phyloP scores from a whole-genome alignment of 2,888 invertebrate genomes.

The Eucera pruinosa region DNA sequence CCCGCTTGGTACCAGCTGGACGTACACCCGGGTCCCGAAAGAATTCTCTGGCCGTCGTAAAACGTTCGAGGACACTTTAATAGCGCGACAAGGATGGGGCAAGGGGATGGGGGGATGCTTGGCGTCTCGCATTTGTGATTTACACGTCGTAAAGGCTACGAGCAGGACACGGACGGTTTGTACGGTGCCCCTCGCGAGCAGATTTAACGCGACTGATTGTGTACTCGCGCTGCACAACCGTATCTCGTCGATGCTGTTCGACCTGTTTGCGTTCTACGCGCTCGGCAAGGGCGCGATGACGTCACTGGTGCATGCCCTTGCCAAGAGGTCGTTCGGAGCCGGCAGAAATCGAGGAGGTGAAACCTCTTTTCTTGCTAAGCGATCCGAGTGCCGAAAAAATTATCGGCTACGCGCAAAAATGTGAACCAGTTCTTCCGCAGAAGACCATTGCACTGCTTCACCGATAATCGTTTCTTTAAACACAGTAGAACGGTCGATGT shows the following conservation, averaged over 20 bases:
- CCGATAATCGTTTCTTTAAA: no score
- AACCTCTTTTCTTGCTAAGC: no score
- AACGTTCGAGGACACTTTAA: constrained; percentile 65
- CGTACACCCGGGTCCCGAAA: constrained; percentile 44
- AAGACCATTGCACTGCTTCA: no score
- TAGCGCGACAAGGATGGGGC: constrained; percentile 46
- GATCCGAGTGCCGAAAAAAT: no score
- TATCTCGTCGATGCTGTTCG: constrained; percentile 35
- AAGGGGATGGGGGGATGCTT: constrained; percentile 47
- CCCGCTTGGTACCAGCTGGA: constrained; percentile 43
- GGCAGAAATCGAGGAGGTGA: not conserved
- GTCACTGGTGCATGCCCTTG: constrained; percentile 58
- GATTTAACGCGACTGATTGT: constrained; percentile 50
- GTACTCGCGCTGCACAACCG: constrained; percentile 16
- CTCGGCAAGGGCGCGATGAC: constrained; percentile 48
- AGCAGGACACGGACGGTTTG: constrained; percentile 40
- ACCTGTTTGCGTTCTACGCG: constrained; percentile 43
- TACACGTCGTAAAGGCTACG: constrained; percentile 74
- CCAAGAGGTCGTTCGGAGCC: constrained; percentile 43
- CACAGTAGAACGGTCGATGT: no score
- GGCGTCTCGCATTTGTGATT: constrained; percentile 72
- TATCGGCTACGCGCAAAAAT: no score
- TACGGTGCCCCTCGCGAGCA: constrained; percentile 34
- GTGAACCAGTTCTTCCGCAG: no score
- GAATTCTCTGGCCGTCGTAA: constrained; percentile 57